Evolutionary conservation across 2,888 invertebrate species (phyloP).

Genomic region (Microctonus hyperodae): DNA sequence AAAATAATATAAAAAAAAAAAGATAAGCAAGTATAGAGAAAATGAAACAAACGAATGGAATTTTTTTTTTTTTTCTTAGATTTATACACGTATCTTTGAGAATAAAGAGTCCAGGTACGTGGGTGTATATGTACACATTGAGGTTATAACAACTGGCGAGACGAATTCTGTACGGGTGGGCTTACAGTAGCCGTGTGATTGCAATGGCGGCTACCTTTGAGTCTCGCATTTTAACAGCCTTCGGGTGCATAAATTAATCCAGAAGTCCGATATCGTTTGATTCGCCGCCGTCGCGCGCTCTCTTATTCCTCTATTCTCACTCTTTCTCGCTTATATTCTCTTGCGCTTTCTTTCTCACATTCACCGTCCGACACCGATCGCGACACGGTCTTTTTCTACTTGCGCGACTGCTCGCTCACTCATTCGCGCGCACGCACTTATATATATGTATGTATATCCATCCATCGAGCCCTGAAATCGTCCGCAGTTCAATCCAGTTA

Average conservation of each 20-base stretch:
- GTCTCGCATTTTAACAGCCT: conserved; percentile 62
- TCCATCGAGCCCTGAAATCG: not conserved
- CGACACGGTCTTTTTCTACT: conserved; percentile 19
- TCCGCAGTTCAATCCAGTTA: conserved; percentile 8
- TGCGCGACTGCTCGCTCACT: not conserved
- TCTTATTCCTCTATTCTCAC: conserved; percentile 37
- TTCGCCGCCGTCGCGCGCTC: conserved; percentile 54
- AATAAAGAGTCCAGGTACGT: conserved; percentile 20
- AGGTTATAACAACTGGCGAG: conserved; percentile 42
- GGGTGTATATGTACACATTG: conserved; percentile 21
- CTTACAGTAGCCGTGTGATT: conserved; percentile 56
- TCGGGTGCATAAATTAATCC: conserved; percentile 62
- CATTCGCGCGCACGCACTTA: not conserved
- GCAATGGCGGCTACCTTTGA: conserved; percentile 57
- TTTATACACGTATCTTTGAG: conserved; percentile 16
- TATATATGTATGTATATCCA: not conserved
- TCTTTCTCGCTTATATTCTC: conserved; percentile 11
- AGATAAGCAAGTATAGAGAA: not conserved
- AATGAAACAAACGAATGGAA: not conserved
- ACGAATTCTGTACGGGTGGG: conserved; percentile 55
- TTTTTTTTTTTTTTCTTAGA: not conserved
- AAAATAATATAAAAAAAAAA: not conserved
- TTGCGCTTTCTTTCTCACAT: conserved; percentile 9
- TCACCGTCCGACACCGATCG: conserved; percentile 26
- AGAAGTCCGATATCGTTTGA: conserved; percentile 63